These are phyloP conservation scores for Aulostomus chinensis DNA, from an alignment of 2,797 vertebrate genomes.

Conservation along the genomic window DNA sequence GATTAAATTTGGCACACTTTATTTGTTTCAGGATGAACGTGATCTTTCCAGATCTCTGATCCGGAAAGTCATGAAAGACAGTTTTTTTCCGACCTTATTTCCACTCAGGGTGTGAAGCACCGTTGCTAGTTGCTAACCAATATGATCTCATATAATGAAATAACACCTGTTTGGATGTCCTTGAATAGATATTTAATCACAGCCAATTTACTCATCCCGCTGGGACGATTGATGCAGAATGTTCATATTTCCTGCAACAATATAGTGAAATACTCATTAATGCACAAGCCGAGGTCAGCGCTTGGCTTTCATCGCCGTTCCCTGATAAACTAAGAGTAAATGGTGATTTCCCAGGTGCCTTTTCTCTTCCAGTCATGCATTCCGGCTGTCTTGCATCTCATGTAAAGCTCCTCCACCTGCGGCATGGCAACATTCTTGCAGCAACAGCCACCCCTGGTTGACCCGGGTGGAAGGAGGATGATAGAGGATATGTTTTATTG, in stretches of 20 bases:
- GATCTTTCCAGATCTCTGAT: constrained; percentile 9
- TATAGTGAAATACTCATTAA: constrained; percentile 51
- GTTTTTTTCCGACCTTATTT: neutral
- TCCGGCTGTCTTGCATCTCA: constrained; percentile 30
- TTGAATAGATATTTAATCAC: constrained; percentile 50
- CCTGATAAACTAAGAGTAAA: constrained; percentile 35
- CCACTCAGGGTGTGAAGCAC: constrained; percentile 3
- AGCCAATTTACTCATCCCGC: constrained; percentile 42
- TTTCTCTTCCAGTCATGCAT: constrained; percentile 44
- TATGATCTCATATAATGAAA: constrained; percentile 27
- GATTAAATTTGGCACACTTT: constrained; percentile 16
- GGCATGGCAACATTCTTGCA: constrained; percentile 57
- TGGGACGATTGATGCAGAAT: constrained; percentile 48
- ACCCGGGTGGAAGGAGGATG: constrained; percentile 30
- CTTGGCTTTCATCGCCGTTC: constrained; percentile 48
- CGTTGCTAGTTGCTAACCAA: neutral
- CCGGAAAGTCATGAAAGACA: too few relatives aligned
- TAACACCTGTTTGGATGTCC: constrained; percentile 36
- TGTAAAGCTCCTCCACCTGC: too few relatives aligned
- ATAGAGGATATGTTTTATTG: constrained; percentile 3
- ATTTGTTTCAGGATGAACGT: neutral
- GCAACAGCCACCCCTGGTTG: constrained; percentile 50
- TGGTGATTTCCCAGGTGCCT: constrained; percentile 43
- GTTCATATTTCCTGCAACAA: constrained; percentile 43
- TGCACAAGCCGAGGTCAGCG: constrained; percentile 51